A percentile compares a stretch with the other conserved stretches of the same genome.
Conservation (phyloP, 2,888 invertebrate genomes). For the Ischnus inquisitorius region DNA sequence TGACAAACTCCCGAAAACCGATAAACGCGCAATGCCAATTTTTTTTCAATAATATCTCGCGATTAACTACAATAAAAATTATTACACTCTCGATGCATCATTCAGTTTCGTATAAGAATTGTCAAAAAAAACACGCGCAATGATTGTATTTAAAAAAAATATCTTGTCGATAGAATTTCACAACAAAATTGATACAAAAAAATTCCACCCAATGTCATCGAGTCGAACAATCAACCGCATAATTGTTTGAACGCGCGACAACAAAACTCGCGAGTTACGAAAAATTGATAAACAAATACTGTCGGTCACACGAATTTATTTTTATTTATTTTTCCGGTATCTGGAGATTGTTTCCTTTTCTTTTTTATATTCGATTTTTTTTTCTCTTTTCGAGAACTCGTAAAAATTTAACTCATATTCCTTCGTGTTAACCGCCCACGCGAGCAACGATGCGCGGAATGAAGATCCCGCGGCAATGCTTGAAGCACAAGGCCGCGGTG, state of each 20-base stretch:
- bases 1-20: background rate
- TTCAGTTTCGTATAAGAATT: background rate
- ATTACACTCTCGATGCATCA: too few relatives aligned
- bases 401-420: constrained; percentile 30
- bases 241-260: background rate
- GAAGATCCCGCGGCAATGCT: constrained; percentile 64
- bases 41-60: background rate
- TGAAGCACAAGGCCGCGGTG: constrained; percentile 46
- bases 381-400: constrained; percentile 24
- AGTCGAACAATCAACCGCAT: background rate
- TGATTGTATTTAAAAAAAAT: background rate
- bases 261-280: background rate
- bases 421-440: constrained; percentile 63
- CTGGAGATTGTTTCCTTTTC: background rate
- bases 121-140: background rate
- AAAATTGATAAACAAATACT: background rate
- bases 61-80: background rate
- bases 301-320: background rate
- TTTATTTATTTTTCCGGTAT: background rate
- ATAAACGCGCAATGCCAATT: background rate
- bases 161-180: background rate
- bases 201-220: background rate
- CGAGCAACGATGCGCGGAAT: constrained; percentile 71
- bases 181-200: background rate
- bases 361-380: background rate